A percentile compares a stretch with the other conserved stretches of the same genome.
Conservation (phyloP, 2,113 vertebrate genomes). For the Chiloscyllium plagiosum region DNA sequence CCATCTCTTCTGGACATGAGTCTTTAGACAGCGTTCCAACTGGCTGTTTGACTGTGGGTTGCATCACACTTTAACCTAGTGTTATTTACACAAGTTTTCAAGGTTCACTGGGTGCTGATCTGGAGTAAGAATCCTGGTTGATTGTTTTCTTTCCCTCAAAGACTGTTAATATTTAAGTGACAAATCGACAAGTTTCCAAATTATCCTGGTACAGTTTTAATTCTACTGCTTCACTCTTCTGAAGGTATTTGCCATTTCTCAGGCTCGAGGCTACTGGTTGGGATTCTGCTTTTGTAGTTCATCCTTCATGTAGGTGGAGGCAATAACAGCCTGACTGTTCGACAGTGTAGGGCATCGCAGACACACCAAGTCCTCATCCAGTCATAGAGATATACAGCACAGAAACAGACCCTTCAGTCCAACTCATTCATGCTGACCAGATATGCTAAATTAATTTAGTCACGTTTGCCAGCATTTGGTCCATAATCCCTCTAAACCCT, state of each 20-base stretch:
- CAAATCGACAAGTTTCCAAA: not conserved
- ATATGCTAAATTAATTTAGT: too few relatives aligned
- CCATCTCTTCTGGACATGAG: not conserved
- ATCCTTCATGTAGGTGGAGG: not conserved
- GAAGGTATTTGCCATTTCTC: not conserved
- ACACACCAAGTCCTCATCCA: not conserved
- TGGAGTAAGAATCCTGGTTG: not conserved
- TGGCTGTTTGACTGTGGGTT: not conserved
- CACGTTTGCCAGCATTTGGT: too few relatives aligned
- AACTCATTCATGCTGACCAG: too few relatives aligned
- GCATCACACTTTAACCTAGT: not conserved
- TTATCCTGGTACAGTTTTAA: not conserved
- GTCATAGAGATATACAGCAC: too few relatives aligned
- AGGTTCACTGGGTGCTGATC: not conserved
- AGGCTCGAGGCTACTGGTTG: not conserved
- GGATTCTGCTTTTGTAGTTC: not conserved
- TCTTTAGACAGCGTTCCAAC: not conserved
- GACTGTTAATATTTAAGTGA: not conserved
- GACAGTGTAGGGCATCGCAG: not conserved
- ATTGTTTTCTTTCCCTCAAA: not conserved
- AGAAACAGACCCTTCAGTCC: too few relatives aligned
- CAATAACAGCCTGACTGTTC: not conserved
- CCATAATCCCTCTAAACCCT: too few relatives aligned
- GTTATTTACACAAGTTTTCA: not conserved
- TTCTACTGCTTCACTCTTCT: not conserved